These are phyloP conservation scores for Microcebus griseorufus DNA, from an alignment of 2,113 vertebrate genomes.

Conservation along the genomic window DNA sequence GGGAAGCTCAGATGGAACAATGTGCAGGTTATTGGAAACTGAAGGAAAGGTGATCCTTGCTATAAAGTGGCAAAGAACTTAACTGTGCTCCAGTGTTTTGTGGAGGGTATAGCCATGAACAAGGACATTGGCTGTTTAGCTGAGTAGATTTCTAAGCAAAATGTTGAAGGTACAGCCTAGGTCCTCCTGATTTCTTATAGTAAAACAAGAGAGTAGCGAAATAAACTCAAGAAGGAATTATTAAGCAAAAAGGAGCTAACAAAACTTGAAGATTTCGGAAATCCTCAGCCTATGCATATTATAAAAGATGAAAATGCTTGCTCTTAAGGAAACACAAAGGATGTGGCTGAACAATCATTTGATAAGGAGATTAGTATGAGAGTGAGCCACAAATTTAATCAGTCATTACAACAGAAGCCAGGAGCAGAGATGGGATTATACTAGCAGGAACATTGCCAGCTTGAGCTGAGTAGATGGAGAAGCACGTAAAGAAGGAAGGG, in stretches of 20 bases:
- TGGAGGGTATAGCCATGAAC: neutral
- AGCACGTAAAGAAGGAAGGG: neutral
- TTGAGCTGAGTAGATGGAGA: neutral
- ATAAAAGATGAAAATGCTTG: neutral
- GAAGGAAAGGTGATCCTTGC: neutral
- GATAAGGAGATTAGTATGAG: neutral
- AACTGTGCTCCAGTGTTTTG: neutral
- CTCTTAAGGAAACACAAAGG: neutral
- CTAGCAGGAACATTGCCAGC: neutral
- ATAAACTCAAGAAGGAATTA: neutral
- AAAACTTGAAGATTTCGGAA: constrained; percentile 22
- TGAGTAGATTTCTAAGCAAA: constrained; percentile 15
- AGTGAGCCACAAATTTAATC: constrained; percentile 15
- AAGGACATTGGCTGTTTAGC: neutral
- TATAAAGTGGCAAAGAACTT: neutral
- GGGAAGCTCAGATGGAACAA: neutral
- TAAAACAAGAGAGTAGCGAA: neutral
- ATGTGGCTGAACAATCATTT: constrained; percentile 6
- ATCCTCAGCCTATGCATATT: neutral
- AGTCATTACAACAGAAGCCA: neutral
- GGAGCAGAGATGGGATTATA: neutral
- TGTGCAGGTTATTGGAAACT: neutral
- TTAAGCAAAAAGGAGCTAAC: neutral
- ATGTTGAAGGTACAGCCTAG: neutral
- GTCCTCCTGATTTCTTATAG: neutral